A percentile compares a stretch with the other conserved stretches of the same genome.
Conservation (phyloP, 2,888 invertebrate species). For the Andrena marginata region DNA sequence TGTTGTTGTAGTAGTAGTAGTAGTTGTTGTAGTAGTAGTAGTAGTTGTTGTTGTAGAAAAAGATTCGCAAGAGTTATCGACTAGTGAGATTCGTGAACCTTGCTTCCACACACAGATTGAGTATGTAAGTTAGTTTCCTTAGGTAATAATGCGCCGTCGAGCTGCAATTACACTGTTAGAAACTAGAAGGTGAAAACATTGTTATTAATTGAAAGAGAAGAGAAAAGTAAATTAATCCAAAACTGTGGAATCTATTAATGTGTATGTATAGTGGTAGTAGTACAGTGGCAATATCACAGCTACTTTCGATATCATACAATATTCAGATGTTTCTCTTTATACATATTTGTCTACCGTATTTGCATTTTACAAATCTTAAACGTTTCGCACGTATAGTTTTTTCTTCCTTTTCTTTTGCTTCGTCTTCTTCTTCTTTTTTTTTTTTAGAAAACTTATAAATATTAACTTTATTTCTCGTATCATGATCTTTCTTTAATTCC, state of each 20-base stretch:
- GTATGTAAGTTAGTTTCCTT: not conserved
- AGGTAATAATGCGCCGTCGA: too few species aligned
- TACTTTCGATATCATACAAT: slow-evolving; percentile 73
- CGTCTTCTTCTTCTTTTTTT: slow-evolving; percentile 13
- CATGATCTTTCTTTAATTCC: slow-evolving; percentile 18
- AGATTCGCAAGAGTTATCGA: not conserved
- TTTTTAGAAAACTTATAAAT: slow-evolving; percentile 49
- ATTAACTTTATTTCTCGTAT: slow-evolving; percentile 23
- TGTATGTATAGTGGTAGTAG: slow-evolving; percentile 37
- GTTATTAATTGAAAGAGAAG: not conserved
- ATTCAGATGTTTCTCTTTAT: slow-evolving; percentile 58
- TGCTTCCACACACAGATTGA: not conserved
- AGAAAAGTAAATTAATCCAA: slow-evolving; percentile 8
- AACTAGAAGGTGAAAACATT: not conserved
- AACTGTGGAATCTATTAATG: slow-evolving; percentile 34
- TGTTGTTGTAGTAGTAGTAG: not conserved
- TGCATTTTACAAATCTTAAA: slow-evolving; percentile 51
- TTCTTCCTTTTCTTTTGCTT: slow-evolving; percentile 3
- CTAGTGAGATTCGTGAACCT: slow-evolving; percentile 14
- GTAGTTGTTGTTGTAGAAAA: not conserved
- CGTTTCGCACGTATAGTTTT: slow-evolving; percentile 28
- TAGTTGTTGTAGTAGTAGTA: not conserved
- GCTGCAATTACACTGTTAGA: too few species aligned
- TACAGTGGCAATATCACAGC: slow-evolving; percentile 74
- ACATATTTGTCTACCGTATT: slow-evolving; percentile 44